Conservation (phyloP, 2,797 vertebrate species). For the Spheniscus humboldti region DNA sequence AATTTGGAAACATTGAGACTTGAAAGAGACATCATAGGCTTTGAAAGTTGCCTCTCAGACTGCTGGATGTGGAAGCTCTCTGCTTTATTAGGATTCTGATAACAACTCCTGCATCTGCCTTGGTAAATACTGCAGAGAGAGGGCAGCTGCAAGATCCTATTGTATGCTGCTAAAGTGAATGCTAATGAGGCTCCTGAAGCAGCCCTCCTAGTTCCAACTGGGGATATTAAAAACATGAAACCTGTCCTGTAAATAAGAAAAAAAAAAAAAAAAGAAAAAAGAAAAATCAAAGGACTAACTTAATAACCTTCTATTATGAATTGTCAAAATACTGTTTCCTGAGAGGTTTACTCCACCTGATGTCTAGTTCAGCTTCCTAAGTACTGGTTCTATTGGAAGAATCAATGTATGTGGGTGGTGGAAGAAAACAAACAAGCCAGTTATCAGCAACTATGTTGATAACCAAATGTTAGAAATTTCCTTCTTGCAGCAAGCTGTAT, state of each 20-base stretch:
- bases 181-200: background rate
- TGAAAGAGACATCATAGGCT: background rate
- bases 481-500: background rate
- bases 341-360: background rate
- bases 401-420: background rate
- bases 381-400: background rate
- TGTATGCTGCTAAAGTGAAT: background rate
- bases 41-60: background rate
- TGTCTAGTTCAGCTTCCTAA: background rate
- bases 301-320: background rate
- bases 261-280: too few relatives aligned
- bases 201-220: background rate
- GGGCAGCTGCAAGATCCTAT: background rate
- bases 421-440: background rate
- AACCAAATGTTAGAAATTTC: background rate
- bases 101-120: background rate
- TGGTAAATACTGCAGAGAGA: background rate
- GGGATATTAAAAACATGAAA: background rate
- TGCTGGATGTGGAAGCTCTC: background rate
- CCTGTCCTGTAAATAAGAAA: background rate
- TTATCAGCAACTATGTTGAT: background rate
- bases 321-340: background rate
- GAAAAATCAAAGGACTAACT: background rate
- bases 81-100: slow-evolving; percentile 37
- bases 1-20: background rate